Evolutionary conservation across 1,140 invertebrate species (phyloP), one percentile per base, ranked within the genome.

Genomic region (Neodiprion virginianus): DNA sequence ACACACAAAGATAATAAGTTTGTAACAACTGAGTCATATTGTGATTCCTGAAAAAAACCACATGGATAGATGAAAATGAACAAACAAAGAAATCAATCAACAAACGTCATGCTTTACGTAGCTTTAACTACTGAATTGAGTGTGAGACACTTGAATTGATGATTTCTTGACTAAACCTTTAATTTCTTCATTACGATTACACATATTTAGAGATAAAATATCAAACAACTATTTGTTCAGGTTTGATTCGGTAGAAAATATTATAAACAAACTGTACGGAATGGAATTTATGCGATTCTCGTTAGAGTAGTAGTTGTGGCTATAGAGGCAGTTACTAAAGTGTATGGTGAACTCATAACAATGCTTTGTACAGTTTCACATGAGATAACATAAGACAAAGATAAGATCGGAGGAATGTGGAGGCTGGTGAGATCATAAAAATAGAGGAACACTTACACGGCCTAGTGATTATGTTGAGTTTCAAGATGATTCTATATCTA

Each of bases 41-140:
- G 67, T 14, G 17, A 14, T 66, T n/a, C 17, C 14, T 69, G 40
- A 14, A 69, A 69, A 69, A 47, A 5, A n/a, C 3, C 21, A 23
- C 40, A 23, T 4, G 0, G 21, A 23, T 69, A 71, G 40, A 69
- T 53, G 67, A 65, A 23, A 48, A 21, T 72, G 65, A 21, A 50
- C n/a, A 23, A 23, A 40, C 61, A 48, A 74, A 40, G 48, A 71
- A 71, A 49, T 21, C 1, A 48, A 21, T 49, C 28, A 48, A 21
- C 23, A 71, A 48, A 71, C 47, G 14, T 14, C 47, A 49, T 47
- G 70, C 47, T 49, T 71, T 28, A 40, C 23, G 48, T 69, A 40
- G 10, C 48, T 49, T 71, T 8, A 49, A 50, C 48, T 21, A 48
- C 17, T 71, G 40, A 17, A 17, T 47, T 14, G 70, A 48, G 47